phyloP scores from a whole-genome alignment of 1,140 invertebrate species.

The Propsilocerus akamusi region DNA sequence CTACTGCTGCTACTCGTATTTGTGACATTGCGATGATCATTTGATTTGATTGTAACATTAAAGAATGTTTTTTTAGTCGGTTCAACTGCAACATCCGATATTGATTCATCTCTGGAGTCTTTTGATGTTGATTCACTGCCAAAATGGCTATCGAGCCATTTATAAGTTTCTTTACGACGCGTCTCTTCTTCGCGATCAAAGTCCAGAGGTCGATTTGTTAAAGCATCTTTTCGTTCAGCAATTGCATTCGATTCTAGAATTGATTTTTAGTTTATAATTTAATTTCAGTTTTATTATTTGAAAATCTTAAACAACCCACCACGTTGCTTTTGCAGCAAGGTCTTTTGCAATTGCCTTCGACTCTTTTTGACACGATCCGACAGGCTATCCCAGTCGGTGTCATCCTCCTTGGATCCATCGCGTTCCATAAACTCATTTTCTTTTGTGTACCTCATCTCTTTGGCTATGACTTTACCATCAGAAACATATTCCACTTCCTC shows the following conservation, averaged over 20 bases:
- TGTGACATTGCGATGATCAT: conserved; percentile 16
- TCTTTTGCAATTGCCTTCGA: conserved; percentile 32
- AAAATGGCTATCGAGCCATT: conserved; percentile 78
- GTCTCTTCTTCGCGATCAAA: conserved; percentile 77
- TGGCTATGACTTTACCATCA: conserved; percentile 48
- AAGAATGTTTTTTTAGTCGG: conserved; percentile 50
- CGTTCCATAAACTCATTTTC: conserved; percentile 53
- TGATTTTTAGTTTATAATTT: neutral
- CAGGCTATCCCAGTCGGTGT: conserved; percentile 52
- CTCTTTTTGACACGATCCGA: conserved; percentile 48
- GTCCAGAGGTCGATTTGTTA: conserved; percentile 59
- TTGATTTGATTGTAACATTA: conserved; percentile 58
- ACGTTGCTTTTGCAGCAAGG: conserved; percentile 7
- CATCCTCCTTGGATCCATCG: conserved; percentile 39
- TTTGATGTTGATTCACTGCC: conserved; percentile 68
- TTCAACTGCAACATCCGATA: conserved; percentile 30
- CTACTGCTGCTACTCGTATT: conserved; percentile 9
- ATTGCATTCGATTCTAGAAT: conserved; percentile 24
- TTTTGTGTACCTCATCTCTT: conserved; percentile 58
- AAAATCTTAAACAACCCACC: too few species aligned
- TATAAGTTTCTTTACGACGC: conserved; percentile 69
- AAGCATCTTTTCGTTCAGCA: conserved; percentile 51
- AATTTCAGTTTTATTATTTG: too few species aligned
- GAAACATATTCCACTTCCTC: conserved; percentile 57
- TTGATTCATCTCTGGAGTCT: conserved; percentile 35